Conservation (phyloP, 2,888 invertebrate species). For the Meloe dianella region DNA sequence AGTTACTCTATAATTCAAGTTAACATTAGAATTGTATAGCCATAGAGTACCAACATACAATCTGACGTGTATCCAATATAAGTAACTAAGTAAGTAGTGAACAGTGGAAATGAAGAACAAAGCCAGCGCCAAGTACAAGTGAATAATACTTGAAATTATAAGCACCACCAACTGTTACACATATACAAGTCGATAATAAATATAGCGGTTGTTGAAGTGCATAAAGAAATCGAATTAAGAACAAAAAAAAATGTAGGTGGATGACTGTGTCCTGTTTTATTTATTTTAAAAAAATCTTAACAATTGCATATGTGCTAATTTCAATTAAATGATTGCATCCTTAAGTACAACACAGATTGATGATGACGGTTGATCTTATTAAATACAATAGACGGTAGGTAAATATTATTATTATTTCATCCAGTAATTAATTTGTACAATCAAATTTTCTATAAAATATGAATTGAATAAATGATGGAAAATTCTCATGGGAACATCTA, state of each 20-base stretch:
- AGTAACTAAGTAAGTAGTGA: background rate
- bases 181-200: background rate
- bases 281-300: too few relatives aligned
- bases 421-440: background rate
- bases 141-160: conserved; percentile 41
- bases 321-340: background rate
- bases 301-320: background rate
- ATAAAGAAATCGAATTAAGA: background rate
- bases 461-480: background rate
- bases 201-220: background rate
- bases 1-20: conserved; percentile 19
- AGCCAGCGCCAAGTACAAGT: conserved; percentile 34
- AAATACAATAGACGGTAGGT: background rate
- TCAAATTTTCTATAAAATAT: too few relatives aligned
- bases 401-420: too few relatives aligned
- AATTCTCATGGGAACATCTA: background rate
- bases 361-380: too few relatives aligned
- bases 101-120: conserved; percentile 25
- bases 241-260: too few relatives aligned
- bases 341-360: too few relatives aligned
- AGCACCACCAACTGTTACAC: conserved; percentile 48
- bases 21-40: conserved; percentile 15
- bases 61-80: conserved; percentile 18
- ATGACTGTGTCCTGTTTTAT: background rate
- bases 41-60: conserved; percentile 20